These are phyloP conservation scores for Rotaria macrura DNA, from an alignment of 2,888 invertebrate genomes.

Conservation along the genomic window DNA sequence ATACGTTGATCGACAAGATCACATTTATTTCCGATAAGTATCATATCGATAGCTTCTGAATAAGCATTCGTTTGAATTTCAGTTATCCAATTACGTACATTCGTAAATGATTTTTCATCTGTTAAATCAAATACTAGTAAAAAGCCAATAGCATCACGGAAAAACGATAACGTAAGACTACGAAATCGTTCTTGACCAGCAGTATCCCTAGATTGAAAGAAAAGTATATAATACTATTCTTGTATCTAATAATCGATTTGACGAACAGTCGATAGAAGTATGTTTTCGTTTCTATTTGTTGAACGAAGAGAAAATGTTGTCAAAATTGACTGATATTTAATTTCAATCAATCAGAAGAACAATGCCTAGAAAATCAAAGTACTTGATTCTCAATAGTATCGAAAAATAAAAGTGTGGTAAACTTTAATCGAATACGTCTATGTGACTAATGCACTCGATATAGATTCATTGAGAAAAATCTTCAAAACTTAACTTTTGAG, in stretches of 20 bases:
- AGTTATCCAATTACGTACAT: slow-evolving; percentile 30
- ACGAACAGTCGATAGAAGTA: no score
- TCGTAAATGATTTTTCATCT: slow-evolving; percentile 29
- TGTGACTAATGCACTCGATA: no score
- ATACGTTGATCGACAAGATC: slow-evolving; percentile 66
- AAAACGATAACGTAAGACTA: slow-evolving; percentile 42
- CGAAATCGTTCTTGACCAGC: slow-evolving; percentile 31
- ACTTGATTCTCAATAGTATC: no score
- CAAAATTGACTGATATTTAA: no score
- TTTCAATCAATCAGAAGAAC: no score
- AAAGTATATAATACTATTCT: not conserved
- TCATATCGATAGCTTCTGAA: slow-evolving; percentile 29
- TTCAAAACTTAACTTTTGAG: no score
- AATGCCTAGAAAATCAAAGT: no score
- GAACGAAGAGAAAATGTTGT: no score
- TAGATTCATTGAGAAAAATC: no score
- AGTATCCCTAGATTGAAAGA: slow-evolving; percentile 14
- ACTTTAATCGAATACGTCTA: no score
- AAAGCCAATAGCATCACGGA: slow-evolving; percentile 42
- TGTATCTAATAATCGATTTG: not conserved
- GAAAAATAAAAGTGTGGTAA: no score
- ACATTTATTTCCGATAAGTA: slow-evolving; percentile 30
- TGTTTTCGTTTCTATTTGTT: no score
- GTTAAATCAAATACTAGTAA: slow-evolving; percentile 30
- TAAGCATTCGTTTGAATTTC: slow-evolving; percentile 28